A percentile compares a stretch with the other conserved stretches of the same genome.
These are phyloP conservation scores for Plagodis pulveraria DNA, from an alignment of 2,888 invertebrate species.

Conservation along the genomic window DNA sequence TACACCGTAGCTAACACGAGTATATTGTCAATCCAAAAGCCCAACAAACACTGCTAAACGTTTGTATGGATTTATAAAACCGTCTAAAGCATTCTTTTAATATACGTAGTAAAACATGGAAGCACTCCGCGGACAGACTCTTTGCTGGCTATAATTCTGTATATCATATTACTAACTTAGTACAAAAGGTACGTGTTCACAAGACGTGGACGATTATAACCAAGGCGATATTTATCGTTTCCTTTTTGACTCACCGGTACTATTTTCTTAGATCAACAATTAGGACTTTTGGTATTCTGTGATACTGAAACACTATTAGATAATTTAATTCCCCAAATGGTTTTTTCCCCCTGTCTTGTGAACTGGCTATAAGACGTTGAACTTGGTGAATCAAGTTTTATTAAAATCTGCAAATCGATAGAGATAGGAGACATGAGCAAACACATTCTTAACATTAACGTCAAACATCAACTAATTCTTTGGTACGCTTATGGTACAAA, in stretches of 20 bases:
- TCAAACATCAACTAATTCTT: constrained; percentile 41
- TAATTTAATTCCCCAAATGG: no score
- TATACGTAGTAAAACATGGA: constrained; percentile 81
- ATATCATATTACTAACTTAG: constrained; percentile 28
- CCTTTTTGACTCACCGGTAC: no score
- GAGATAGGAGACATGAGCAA: constrained; percentile 43
- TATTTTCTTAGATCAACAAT: no score
- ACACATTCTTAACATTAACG: constrained; percentile 33
- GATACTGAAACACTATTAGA: no score
- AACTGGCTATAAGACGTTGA: constrained; percentile 6
- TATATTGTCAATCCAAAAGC: constrained; percentile 75
- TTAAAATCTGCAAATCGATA: constrained; percentile 35
- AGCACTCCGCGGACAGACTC: constrained; percentile 84
- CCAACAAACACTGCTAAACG: constrained; percentile 56
- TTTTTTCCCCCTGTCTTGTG: neutral
- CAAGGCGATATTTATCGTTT: no score
- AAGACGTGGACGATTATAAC: constrained; percentile 6
- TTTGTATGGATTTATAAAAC: constrained; percentile 67
- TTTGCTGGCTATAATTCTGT: constrained; percentile 68
- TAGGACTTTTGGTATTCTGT: no score
- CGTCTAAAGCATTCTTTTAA: constrained; percentile 68
- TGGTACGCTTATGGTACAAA: constrained; percentile 45
- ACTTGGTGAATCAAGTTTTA: constrained; percentile 1
- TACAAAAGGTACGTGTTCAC: constrained; percentile 23
- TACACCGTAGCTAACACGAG: constrained; percentile 47